phyloP scores from a whole-genome alignment of 2,113 vertebrate species.

The Sitta europaea region DNA sequence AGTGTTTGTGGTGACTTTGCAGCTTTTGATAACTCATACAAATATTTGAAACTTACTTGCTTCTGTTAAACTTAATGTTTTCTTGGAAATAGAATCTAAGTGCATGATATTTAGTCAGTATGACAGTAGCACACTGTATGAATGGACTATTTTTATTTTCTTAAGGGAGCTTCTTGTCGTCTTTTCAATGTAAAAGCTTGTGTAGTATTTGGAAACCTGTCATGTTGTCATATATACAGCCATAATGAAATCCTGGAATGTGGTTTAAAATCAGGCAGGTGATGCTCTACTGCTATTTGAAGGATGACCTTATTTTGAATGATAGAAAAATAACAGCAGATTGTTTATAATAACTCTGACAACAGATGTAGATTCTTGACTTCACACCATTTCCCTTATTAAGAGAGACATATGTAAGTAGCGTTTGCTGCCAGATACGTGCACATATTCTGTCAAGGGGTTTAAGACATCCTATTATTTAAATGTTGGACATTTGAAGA shows the following conservation, averaged over 20 bases:
- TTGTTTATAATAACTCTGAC: slow-evolving; percentile 26
- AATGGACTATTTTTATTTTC: not conserved
- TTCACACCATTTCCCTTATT: slow-evolving; percentile 30
- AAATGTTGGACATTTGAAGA: not conserved
- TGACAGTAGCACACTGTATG: not conserved
- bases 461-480: not conserved
- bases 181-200: not conserved
- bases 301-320: slow-evolving; percentile 5
- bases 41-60: not conserved
- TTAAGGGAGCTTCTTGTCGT: not conserved
- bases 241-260: not conserved
- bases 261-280: not conserved
- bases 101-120: not conserved
- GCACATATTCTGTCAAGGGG: not conserved
- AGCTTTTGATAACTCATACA: not conserved
- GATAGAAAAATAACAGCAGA: slow-evolving; percentile 10
- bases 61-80: not conserved
- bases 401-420: not conserved
- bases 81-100: not conserved
- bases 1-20: not conserved
- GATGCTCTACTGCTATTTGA: not conserved
- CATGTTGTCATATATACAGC: not conserved
- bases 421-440: not conserved
- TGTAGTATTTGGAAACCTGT: not conserved
- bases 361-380: not conserved